Evolutionary conservation across 2,888 invertebrate species (phyloP).

Genomic region (Linnaemya tessellans): DNA sequence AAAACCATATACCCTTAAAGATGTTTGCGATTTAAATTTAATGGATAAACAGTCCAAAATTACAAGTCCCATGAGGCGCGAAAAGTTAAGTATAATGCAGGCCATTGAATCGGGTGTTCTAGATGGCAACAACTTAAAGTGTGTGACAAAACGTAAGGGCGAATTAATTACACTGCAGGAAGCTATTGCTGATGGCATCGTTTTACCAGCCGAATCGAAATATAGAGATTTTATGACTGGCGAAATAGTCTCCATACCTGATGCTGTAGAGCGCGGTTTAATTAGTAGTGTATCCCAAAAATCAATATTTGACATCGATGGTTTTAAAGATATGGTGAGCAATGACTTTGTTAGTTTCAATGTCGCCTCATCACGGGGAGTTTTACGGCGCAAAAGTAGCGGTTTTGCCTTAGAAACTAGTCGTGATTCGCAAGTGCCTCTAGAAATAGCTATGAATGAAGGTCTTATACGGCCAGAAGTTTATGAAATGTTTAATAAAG

Average conservation of each 20-base stretch:
- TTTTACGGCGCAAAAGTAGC: conserved; percentile 89
- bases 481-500: conserved; percentile 92
- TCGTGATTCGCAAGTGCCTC: conserved; percentile 89
- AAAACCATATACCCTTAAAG: conserved; percentile 96
- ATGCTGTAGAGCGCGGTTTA: conserved; percentile 95
- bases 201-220: conserved; percentile 88
- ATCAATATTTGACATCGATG: conserved; percentile 96
- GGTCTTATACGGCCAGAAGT: conserved; percentile 93
- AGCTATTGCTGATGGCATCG: conserved; percentile 91
- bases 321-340: conserved; percentile 92
- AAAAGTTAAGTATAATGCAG: conserved; percentile 91
- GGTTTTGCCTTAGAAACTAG: conserved; percentile 89
- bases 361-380: conserved; percentile 89
- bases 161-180: conserved; percentile 93
- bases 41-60: conserved; percentile 89
- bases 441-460: conserved; percentile 91
- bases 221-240: conserved; percentile 90
- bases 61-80: conserved; percentile 91
- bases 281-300: conserved; percentile 94
- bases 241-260: conserved; percentile 90
- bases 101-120: conserved; percentile 94
- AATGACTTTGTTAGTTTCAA: conserved; percentile 93
- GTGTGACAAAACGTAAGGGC: conserved; percentile 91
- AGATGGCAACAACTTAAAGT: conserved; percentile 92
- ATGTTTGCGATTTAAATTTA: conserved; percentile 91